Conservation (phyloP, 23 tunicate genomes). For the Trididemnum miniatum region DNA sequence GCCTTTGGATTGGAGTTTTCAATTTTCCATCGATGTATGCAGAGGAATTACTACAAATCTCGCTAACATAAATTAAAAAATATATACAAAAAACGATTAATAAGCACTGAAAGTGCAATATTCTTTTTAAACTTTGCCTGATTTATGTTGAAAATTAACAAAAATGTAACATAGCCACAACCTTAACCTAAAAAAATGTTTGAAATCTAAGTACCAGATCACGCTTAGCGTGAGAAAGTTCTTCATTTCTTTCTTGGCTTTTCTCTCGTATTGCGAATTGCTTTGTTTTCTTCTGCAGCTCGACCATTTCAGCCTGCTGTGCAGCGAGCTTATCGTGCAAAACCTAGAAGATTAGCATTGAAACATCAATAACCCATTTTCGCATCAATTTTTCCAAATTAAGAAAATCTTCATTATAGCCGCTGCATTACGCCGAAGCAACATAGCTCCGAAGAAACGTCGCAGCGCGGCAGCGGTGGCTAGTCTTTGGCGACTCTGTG, state of each 20-base stretch:
- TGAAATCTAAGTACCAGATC: conserved; percentile 46
- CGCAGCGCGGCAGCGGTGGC: background rate
- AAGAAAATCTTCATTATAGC: background rate
- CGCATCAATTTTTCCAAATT: no score
- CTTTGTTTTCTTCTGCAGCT: conserved; percentile 37
- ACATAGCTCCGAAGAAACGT: background rate
- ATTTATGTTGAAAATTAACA: no score
- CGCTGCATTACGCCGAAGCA: background rate
- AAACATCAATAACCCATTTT: no score
- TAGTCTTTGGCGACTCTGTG: background rate
- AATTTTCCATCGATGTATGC: no score
- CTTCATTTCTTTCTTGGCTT: background rate
- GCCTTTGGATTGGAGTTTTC: no score
- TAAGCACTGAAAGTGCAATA: no score
- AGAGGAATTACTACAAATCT: no score
- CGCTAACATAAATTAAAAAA: no score
- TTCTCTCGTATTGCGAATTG: conserved; percentile 15
- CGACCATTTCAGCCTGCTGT: conserved; percentile 51
- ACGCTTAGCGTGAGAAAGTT: conserved; percentile 26
- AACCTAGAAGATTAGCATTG: conserved; percentile 53
- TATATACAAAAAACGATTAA: no score
- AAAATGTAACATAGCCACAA: no score
- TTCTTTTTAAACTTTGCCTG: no score
- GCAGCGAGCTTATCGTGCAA: conserved; percentile 73
- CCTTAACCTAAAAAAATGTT: no score